Evolutionary conservation across 2,113 vertebrate species (phyloP).

Genomic region (Menura novaehollandiae): DNA sequence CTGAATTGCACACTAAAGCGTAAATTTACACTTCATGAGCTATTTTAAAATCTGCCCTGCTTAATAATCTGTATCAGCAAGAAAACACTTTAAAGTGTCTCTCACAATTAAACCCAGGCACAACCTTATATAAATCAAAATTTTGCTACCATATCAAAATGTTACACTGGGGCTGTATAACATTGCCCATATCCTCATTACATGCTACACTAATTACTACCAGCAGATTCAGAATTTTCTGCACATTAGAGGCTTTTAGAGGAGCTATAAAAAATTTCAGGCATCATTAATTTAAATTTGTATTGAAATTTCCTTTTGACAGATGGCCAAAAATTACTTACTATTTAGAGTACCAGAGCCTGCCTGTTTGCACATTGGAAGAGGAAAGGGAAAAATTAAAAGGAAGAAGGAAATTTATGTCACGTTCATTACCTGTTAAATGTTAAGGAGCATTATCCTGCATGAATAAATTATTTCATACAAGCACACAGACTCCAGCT

Average conservation of each 20-base stretch:
- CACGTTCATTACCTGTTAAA: constrained; percentile 83
- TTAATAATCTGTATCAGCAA: constrained; percentile 77
- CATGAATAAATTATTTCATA: constrained; percentile 80
- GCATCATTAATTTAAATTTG: constrained; percentile 89
- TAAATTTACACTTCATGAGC: constrained; percentile 69
- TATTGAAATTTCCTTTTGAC: constrained; percentile 86
- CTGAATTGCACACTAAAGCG: constrained; percentile 25
- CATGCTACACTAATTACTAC: constrained; percentile 86
- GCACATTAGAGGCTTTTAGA: constrained; percentile 86
- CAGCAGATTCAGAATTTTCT: constrained; percentile 82
- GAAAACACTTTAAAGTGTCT: constrained; percentile 75
- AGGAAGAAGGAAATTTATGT: constrained; percentile 81
- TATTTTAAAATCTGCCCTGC: constrained; percentile 65
- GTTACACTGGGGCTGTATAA: constrained; percentile 77
- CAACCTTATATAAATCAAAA: constrained; percentile 79
- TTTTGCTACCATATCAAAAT: constrained; percentile 82
- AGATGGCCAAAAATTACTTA: constrained; percentile 88
- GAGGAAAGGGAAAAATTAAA: constrained; percentile 81
- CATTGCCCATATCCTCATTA: constrained; percentile 79
- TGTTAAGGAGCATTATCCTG: constrained; percentile 79
- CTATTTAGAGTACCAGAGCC: constrained; percentile 81
- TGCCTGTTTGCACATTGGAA: constrained; percentile 82
- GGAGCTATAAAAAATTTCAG: constrained; percentile 84
- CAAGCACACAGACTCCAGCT: constrained; percentile 70
- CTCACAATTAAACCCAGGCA: constrained; percentile 77